phyloP scores from a whole-genome alignment of 2,888 invertebrate species.

The Volucella inflata region DNA sequence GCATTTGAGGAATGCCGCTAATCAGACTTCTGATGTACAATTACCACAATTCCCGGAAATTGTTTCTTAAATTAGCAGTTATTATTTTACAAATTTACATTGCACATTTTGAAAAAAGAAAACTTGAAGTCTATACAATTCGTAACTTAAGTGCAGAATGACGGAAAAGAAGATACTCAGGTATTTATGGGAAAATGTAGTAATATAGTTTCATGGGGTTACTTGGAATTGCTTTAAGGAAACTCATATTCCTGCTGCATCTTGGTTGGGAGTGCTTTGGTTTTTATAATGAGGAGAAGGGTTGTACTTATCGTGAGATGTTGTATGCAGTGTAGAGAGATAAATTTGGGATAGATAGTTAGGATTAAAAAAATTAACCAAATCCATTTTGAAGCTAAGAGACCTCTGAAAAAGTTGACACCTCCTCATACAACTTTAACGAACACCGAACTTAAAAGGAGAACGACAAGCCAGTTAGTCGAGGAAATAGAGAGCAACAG shows the following conservation, averaged over 20 bases:
- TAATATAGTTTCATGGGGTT: conserved; percentile 56
- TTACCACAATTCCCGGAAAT: conserved; percentile 36
- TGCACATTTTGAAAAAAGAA: conserved; percentile 49
- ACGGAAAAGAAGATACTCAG: background rate
- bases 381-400: too few species aligned
- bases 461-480: too few species aligned
- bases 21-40: background rate
- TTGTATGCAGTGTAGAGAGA: too few species aligned
- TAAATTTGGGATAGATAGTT: too few species aligned
- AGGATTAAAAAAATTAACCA: too few species aligned
- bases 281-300: too few species aligned
- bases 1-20: conserved; percentile 4
- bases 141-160: conserved; percentile 7
- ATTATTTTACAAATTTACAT: conserved; percentile 64
- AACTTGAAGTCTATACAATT: conserved; percentile 21
- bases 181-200: background rate
- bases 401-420: too few species aligned
- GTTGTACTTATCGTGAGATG: too few species aligned
- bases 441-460: too few species aligned
- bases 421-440: too few species aligned
- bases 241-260: conserved; percentile 38
- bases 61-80: conserved; percentile 67
- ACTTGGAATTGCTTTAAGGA: conserved; percentile 30
- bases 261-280: too few species aligned
- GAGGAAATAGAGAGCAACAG: too few species aligned